Conservation (phyloP, 2,113 vertebrate genomes). For the Melanerpes formicivorus region DNA sequence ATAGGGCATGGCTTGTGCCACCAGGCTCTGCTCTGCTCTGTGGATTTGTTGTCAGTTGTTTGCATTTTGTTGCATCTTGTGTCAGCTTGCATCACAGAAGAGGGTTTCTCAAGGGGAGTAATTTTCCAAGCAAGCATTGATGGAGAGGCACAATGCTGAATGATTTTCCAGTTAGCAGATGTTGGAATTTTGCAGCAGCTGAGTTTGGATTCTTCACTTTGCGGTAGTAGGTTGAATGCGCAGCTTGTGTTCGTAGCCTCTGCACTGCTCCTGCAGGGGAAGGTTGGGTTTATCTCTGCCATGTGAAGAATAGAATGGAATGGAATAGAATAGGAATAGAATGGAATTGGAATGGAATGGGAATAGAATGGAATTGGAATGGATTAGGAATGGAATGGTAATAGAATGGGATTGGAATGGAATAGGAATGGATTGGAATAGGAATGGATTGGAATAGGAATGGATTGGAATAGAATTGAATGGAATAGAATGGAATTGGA, state of each 20-base stretch:
- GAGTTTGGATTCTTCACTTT: background rate
- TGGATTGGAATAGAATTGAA: too few species aligned
- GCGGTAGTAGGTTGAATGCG: background rate
- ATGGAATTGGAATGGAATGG: too few species aligned
- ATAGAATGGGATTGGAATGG: too few species aligned
- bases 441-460: too few species aligned
- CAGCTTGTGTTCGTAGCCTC: background rate
- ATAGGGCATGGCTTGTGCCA: background rate
- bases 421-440: too few species aligned
- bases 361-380: too few species aligned
- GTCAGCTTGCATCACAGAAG: background rate
- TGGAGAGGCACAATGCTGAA: background rate
- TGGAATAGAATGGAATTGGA: too few species aligned
- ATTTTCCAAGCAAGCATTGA: background rate
- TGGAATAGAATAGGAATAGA: too few species aligned
- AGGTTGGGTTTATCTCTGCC: background rate
- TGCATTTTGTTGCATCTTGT: slow-evolving; percentile 1
- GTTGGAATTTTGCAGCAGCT: background rate
- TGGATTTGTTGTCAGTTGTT: slow-evolving; percentile 58
- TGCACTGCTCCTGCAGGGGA: background rate
- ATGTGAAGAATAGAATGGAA: background rate
- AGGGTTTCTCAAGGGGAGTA: background rate
- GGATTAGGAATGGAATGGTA: too few species aligned
- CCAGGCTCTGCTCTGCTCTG: slow-evolving; percentile 16
- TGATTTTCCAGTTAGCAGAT: background rate